Base-by-base conservation (phyloP, 2,888 invertebrate genomes). In the Cataglyphis albicans region DNA sequence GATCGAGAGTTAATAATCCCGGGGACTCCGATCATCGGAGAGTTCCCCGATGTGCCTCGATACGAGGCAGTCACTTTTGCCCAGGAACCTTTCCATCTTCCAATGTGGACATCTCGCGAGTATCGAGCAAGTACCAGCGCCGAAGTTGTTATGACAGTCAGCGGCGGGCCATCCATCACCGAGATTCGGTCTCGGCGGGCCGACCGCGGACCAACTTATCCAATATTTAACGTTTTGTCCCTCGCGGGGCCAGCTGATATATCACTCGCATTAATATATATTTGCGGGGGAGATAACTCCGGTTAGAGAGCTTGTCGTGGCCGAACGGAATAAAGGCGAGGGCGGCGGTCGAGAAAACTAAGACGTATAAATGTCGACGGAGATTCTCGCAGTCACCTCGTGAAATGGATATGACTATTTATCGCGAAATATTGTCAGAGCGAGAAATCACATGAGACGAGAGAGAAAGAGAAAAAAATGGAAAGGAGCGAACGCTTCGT, bases 191-290 rank as follows among this genome's bases (percentile, higher is more conserved):
- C 94, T 93, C 94, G 91, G 86, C 84, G 92, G 94, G 90, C 92
- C 90, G 90, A 90, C 88, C 92, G 88, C 88, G 92, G 90, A 93
- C 93, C 91, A 93, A 94, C 93, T 94, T 94, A 94, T 94, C 93
- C 93, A 94, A 94, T 94, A 94, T 94, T 94, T 94, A 94, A 94
- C 94, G 93, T 94, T 94, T 94, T 94, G 94, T 94, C 94, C 94
- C 94, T 94, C 91, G 93, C 92, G 93, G 90, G 90, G 90, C 85
- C 84, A 81, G 87, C 93, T 93, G 93, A 94, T 94, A 94, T 94
- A 94, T 94, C 94, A 94, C 94, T 92, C 90, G 93, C 94, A 94
- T 94, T 94, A 94, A 94, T 94, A 94, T 94, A 94, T 94, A 94
- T 94, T 93, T 94, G 93, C 92, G 93, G 94, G 94, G 93, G 90